Evolutionary conservation across 2,888 invertebrate species (phyloP).

Genomic region (Metacarcinus magister): DNA sequence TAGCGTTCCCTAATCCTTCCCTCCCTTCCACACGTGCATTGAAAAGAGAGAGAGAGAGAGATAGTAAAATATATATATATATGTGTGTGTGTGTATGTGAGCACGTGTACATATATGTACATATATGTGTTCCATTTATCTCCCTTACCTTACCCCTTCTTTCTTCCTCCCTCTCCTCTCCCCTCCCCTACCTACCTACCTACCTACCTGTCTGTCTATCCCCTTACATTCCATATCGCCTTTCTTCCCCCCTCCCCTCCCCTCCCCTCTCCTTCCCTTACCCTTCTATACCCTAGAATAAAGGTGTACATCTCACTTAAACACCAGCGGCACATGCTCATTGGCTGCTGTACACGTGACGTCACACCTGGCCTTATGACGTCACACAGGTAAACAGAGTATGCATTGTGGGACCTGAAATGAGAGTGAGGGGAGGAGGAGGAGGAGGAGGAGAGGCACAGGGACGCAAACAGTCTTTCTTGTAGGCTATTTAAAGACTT

Average conservation of each 20-base stretch:
- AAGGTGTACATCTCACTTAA: constrained; percentile 8
- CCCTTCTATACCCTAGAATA: neutral
- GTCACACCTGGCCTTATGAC: neutral
- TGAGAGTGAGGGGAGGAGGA: neutral
- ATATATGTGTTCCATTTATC: neutral
- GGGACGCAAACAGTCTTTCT: constrained; percentile 32
- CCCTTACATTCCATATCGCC: neutral
- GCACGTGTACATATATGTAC: neutral
- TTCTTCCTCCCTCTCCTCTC: neutral
- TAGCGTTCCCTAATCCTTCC: neutral
- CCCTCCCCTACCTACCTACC: neutral
- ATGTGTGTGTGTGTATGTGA: neutral
- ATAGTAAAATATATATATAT: neutral
- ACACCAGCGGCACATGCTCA: neutral
- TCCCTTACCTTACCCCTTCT: neutral
- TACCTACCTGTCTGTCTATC: neutral
- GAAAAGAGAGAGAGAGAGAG: neutral
- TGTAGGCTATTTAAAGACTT: neutral
- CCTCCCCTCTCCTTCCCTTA: neutral
- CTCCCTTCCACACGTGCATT: neutral
- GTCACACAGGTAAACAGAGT: constrained; percentile 1
- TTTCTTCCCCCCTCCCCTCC: neutral
- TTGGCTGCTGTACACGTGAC: neutral
- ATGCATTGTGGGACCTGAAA: neutral
- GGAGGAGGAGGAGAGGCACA: neutral